phyloP scores from a whole-genome alignment of 2,797 vertebrate genomes.

The Propithecus perrieri region DNA sequence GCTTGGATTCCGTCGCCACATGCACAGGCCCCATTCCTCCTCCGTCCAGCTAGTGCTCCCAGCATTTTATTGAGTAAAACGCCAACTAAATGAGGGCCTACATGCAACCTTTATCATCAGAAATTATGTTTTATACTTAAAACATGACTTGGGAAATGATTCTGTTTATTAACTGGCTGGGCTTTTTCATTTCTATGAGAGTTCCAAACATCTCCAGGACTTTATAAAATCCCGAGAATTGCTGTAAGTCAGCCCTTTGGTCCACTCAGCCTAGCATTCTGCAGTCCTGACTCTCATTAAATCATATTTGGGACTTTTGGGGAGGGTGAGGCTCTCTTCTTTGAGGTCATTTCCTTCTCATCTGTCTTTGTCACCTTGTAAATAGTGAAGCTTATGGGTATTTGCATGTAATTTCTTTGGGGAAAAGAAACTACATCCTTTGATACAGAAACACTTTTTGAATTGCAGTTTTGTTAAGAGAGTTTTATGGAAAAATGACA shows the following conservation, averaged over 20 bases:
- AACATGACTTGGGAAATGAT: background rate
- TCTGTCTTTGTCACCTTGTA: background rate
- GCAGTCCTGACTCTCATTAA: background rate
- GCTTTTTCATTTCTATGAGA: background rate
- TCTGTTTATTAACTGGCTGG: background rate
- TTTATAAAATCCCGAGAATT: background rate
- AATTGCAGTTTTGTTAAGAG: background rate
- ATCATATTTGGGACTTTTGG: background rate
- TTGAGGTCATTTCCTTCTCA: background rate
- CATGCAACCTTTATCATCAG: background rate
- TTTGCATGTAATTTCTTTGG: background rate
- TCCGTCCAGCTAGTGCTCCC: background rate
- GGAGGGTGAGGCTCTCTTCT: background rate
- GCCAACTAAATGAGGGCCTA: background rate
- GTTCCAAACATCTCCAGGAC: background rate
- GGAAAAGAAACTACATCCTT: background rate
- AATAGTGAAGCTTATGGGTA: background rate
- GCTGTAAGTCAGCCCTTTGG: background rate
- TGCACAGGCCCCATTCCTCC: background rate
- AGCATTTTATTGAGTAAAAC: background rate
- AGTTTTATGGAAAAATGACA: slow-evolving; percentile 4
- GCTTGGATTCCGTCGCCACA: background rate
- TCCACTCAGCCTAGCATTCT: background rate
- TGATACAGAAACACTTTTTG: background rate
- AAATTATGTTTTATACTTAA: background rate